Conservation (phyloP, 2,797 vertebrate species). For the Rhinella marina region DNA sequence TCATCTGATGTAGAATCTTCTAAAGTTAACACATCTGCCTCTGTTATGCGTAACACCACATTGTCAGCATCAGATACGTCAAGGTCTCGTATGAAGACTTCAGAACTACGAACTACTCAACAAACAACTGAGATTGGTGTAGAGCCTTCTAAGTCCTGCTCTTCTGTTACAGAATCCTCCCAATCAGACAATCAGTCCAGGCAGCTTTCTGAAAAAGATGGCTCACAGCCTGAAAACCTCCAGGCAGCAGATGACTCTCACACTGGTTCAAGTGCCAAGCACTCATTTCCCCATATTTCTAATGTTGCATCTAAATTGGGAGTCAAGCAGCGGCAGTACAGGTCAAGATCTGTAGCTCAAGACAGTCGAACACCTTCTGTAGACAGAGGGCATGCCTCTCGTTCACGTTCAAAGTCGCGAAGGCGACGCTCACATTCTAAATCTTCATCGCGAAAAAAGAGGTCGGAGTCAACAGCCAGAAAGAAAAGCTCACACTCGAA, state of each 20-base stretch:
- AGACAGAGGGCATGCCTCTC: constrained; percentile 16
- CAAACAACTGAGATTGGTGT: not conserved
- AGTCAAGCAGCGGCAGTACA: constrained; percentile 57
- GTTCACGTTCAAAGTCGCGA: constrained; percentile 47
- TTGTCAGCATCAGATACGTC: not conserved
- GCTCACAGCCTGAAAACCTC: not conserved
- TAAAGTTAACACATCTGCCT: not conserved
- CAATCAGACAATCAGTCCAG: not conserved
- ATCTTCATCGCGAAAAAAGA: constrained; percentile 36
- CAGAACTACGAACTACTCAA: not conserved
- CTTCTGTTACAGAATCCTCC: not conserved
- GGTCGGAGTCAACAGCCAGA: constrained; percentile 37
- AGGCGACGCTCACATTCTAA: constrained; percentile 52
- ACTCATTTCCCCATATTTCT: constrained; percentile 49
- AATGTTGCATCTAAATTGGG: constrained; percentile 36
- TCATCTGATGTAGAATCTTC: constrained; percentile 6
- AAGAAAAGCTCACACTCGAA: constrained; percentile 50
- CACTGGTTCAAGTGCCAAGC: not conserved
- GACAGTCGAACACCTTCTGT: constrained; percentile 54
- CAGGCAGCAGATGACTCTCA: constrained; percentile 13
- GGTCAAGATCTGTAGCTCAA: constrained; percentile 54
- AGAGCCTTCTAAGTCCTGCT: not conserved
- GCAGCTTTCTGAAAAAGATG: not conserved
- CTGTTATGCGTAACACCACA: not conserved
- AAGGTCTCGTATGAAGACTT: not conserved